These are phyloP conservation scores for Acanthurus leucopareius DNA, from an alignment of 2,797 vertebrate genomes.

Conservation along the genomic window DNA sequence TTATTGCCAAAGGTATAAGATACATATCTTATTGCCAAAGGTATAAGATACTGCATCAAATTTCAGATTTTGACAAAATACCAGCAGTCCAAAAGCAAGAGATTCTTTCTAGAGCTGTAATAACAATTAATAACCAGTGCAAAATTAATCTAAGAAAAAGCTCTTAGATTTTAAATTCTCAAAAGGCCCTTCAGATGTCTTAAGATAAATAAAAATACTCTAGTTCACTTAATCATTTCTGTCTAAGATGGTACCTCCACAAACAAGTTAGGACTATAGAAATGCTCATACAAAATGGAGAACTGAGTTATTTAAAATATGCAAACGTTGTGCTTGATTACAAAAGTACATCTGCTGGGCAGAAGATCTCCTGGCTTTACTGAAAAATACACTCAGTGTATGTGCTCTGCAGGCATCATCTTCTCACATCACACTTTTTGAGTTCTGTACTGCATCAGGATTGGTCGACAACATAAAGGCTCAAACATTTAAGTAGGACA, in stretches of 20 bases:
- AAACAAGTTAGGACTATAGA: not conserved
- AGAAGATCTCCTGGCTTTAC: not conserved
- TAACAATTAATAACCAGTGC: constrained; percentile 7
- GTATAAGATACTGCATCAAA: not conserved
- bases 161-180: not conserved
- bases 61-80: constrained; percentile 10
- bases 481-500: not conserved
- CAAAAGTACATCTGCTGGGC: not conserved
- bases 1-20: constrained; percentile 11
- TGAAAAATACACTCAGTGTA: not conserved
- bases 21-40: constrained; percentile 3
- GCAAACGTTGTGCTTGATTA: not conserved
- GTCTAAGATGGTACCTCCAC: not conserved
- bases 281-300: not conserved
- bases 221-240: not conserved
- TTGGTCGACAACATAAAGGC: not conserved
- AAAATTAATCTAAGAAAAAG: not conserved
- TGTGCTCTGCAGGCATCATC: not conserved
- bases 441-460: not conserved
- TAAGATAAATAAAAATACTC: not conserved
- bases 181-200: not conserved
- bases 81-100: constrained; percentile 5
- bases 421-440: not conserved
- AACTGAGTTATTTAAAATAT: not conserved
- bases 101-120: not conserved